Conservation (phyloP, 2,888 invertebrate genomes). For the Endomychus coccineus region DNA sequence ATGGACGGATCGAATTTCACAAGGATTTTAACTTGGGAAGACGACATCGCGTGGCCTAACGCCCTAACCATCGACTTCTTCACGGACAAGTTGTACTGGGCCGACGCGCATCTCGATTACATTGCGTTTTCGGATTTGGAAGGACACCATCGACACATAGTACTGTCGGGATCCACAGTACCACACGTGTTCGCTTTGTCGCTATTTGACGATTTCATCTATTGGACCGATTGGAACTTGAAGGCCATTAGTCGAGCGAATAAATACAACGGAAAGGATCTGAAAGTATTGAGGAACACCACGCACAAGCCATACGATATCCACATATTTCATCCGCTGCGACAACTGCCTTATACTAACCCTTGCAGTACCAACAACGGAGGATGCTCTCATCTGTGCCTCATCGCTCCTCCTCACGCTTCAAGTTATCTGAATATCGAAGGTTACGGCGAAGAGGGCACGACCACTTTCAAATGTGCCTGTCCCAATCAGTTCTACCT, state of each 20-base stretch:
- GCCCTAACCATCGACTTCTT: conserved; percentile 95
- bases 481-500: conserved; percentile 94
- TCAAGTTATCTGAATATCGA: conserved; percentile 71
- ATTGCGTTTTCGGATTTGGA: conserved; percentile 92
- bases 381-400: conserved; percentile 91
- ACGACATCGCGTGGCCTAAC: conserved; percentile 98
- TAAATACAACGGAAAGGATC: conserved; percentile 78
- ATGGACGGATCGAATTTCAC: conserved; percentile 94
- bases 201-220: conserved; percentile 87
- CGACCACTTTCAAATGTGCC: conserved; percentile 68
- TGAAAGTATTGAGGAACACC: conserved; percentile 73
- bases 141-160: conserved; percentile 78
- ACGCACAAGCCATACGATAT: conserved; percentile 94
- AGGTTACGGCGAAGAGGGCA: conserved; percentile 73
- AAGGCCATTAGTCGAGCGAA: conserved; percentile 87
- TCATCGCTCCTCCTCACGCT: conserved; percentile 75
- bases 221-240: conserved; percentile 98
- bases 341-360: conserved; percentile 78
- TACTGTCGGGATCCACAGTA: conserved; percentile 69
- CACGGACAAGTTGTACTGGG: conserved; percentile 92
- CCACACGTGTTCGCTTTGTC: conserved; percentile 95
- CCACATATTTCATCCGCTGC: conserved; percentile 82
- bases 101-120: conserved; percentile 96
- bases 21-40: conserved; percentile 81
- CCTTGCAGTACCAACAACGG: conserved; percentile 92